A percentile compares a stretch with the other conserved stretches of the same genome.
phyloP scores from a whole-genome alignment of 2,888 invertebrate genomes.

The Marronus borbonicus region DNA sequence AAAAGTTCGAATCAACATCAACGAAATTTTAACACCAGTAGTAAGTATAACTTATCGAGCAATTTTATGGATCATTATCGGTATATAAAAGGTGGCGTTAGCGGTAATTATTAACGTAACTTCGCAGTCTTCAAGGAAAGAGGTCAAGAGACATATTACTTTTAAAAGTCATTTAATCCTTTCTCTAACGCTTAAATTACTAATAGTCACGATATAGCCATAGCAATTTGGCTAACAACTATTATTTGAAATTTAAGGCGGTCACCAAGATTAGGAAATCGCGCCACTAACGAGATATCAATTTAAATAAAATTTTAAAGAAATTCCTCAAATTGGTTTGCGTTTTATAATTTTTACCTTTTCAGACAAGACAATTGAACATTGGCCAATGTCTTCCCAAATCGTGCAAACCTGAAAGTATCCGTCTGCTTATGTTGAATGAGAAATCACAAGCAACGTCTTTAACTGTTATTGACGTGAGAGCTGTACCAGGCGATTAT shows the following conservation, averaged over 20 bases:
- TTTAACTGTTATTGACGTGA: constrained; percentile 74
- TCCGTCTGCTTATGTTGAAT: constrained; percentile 69
- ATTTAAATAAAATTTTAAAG: no score
- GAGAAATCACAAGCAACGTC: constrained; percentile 65
- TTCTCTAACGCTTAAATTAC: neutral
- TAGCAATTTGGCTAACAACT: neutral
- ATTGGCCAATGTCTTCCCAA: constrained; percentile 84
- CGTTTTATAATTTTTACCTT: constrained; percentile 52
- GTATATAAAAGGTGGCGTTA: no score
- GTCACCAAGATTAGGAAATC: no score
- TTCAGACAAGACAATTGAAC: constrained; percentile 78
- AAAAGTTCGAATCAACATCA: constrained; percentile 67
- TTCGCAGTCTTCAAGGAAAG: no score
- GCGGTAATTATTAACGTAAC: no score
- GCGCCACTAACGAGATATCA: no score
- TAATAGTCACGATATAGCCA: neutral
- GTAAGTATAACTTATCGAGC: constrained; percentile 59
- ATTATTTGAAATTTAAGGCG: neutral
- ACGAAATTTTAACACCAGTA: constrained; percentile 65
- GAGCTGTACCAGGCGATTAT: constrained; percentile 81
- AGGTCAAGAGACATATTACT: no score
- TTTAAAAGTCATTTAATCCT: no score
- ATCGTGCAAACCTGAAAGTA: constrained; percentile 75
- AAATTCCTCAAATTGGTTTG: no score
- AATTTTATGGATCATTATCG: no score